Evolutionary conservation across 2,797 vertebrate species (phyloP), one percentile per base, ranked within the genome.

Genomic region (Rhinella marina): DNA sequence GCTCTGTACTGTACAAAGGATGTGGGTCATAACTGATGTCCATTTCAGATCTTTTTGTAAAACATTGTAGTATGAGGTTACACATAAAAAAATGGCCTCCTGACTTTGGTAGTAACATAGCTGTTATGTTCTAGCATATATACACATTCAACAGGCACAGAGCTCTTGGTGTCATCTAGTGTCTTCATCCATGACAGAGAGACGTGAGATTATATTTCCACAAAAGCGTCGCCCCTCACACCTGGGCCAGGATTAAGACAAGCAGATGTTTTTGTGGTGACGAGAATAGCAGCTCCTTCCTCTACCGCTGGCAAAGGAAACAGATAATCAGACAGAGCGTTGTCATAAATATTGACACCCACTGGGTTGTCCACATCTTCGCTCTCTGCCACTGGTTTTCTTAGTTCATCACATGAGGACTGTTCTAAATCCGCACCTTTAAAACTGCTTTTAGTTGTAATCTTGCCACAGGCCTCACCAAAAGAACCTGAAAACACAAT

Each of bases 281-380:
- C 96, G 52, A 96, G 92, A 91, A 95, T 91, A 76, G 96, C 94
- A 3, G 94, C 92, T 6, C 95, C 94, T 93, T 97, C 96, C 91
- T 97, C 96, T 73, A 95, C 95, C 66, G 95, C 96, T 27, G 96
- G 95, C 66, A 96, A 91, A 17, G 96, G 96, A 86, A 96, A 95
- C 84, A 90, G 91, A 66, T 93, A 92, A 86, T 94, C 93, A 88
- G 87, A 90, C 85, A 89, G 91, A 1, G 61, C 50, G 61, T 29
- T 72, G 88, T 87, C 90, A 85, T 92, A 94, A 88, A 93, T 93
- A 48, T 59, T 59, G 84, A 91, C 91, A 82, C 91, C 93, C 50
- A 88, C 91, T 19, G 92, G 94, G 86, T 93, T 93, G 88, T 93
- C 92, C 32, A 93, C 91, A 1, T 92, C 72, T 78, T 86, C 79